A percentile compares a stretch with the other conserved stretches of the same genome.
Conservation (phyloP, 2,797 vertebrate species). For the Microctenopoma lineatum region DNA sequence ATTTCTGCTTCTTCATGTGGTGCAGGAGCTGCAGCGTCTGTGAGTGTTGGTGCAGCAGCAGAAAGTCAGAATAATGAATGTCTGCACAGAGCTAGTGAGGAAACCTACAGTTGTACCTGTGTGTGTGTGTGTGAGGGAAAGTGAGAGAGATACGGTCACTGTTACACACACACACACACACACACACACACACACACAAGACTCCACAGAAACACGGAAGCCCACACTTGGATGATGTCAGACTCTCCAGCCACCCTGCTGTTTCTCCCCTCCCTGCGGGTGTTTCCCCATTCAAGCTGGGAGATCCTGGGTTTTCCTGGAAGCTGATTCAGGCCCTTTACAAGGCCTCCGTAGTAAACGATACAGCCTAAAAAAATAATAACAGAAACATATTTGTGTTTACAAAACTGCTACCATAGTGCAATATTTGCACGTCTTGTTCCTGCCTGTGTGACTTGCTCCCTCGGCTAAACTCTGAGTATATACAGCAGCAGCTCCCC, state of each 20-base stretch:
- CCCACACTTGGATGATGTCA: constrained; percentile 78
- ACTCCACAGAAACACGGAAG: constrained; percentile 66
- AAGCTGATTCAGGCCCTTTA: constrained; percentile 54
- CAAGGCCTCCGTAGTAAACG: constrained; percentile 12
- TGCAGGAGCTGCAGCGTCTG: constrained; percentile 56
- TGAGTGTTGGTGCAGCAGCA: constrained; percentile 60
- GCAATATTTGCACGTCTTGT: constrained; percentile 47
- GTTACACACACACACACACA: constrained; percentile 17
- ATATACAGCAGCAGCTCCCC: constrained; percentile 42
- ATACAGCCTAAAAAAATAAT: constrained; percentile 4
- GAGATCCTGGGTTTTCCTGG: constrained; percentile 81
- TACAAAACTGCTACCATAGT: constrained; percentile 26
- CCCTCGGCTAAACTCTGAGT: constrained; percentile 29
- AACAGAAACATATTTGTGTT: constrained; percentile 34
- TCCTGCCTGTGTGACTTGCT: constrained; percentile 24
- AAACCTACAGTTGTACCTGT: constrained; percentile 57
- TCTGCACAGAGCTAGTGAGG: constrained; percentile 49
- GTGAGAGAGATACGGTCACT: constrained; percentile 1
- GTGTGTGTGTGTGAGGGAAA: constrained; percentile 16
- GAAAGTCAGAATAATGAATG: constrained; percentile 72
- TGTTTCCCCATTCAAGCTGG: constrained; percentile 81
- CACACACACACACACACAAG: constrained; percentile 16
- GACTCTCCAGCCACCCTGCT: constrained; percentile 68
- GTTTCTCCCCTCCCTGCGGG: constrained; percentile 76
- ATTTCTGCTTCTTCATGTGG: constrained; percentile 20